Base-by-base conservation (phyloP, 1,140 invertebrate genomes). In the Trichonephila clavipes region DNA sequence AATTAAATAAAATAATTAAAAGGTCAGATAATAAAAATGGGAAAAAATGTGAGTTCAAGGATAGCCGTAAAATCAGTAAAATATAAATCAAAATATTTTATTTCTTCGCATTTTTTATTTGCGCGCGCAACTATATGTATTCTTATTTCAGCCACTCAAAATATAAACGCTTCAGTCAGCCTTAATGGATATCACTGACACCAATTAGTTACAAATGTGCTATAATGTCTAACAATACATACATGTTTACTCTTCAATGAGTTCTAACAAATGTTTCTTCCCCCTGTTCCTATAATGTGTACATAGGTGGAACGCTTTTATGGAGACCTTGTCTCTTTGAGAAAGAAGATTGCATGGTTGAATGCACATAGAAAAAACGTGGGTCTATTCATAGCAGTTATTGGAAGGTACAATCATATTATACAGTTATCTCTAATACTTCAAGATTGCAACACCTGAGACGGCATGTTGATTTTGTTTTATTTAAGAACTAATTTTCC, bases 181-280 rank as follows among this genome's bases (percentile, higher is more conserved):
- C 28, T 77, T 18, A 19, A 18, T 19, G 28, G 16, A 34, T 34
- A 77, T 77, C 72, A 18, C 72, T n/a, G 24, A 40, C 16, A 77
- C 18, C 72, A 77, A 40, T 77, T 77, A 77, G 14, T 34, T 77
- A 16, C 14, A 34, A 18, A 18, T 77, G 34, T 24, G 2, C 34
- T 77, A 18, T 34, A 77, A 77, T 40, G 40, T 77, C 14, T 40
- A 40, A 12, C 14, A 34, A 7, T 19, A 40, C 28, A 14, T 12
- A 77, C 40, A 77, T 77, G 72, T 77, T 77, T 77, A 18, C 28
- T 77, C 72, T 77, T 40, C 72, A 18, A 34, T 77, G 24, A 77
- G 16, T 77, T 24, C 72, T 40, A 77, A 40, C 34, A 77, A 18
- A 19, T 77, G 16, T 40, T 40, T 77, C n/a, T 24, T 40, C 34